A percentile compares a stretch with the other conserved stretches of the same genome.
Conservation (phyloP, 2,888 invertebrate genomes). For the Barypeithes pellucidus region DNA sequence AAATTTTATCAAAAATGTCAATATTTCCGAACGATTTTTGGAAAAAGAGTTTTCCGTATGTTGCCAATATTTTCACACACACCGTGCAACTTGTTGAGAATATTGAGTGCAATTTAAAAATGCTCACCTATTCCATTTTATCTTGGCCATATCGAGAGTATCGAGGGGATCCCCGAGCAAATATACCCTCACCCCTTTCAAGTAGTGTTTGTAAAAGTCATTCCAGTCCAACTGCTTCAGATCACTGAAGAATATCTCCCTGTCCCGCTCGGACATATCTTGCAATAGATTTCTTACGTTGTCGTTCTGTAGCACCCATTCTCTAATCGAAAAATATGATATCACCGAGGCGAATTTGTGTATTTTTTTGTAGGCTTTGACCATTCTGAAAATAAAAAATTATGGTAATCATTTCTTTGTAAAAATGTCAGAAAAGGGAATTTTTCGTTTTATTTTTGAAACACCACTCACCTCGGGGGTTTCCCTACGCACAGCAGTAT, state of each 20-base stretch:
- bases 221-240: slow-evolving; percentile 84
- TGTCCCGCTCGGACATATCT: slow-evolving; percentile 71
- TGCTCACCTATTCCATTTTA: slow-evolving; percentile 60
- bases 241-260: slow-evolving; percentile 82
- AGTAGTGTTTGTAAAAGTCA: slow-evolving; percentile 79
- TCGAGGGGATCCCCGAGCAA: slow-evolving; percentile 85
- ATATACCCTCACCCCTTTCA: slow-evolving; percentile 83
- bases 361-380: slow-evolving; percentile 85
- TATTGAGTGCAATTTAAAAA: too few relatives aligned
- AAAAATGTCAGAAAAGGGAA: too few relatives aligned
- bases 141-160: slow-evolving; percentile 76
- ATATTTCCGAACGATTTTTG: too few relatives aligned
- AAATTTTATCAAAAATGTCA: slow-evolving; percentile 9
- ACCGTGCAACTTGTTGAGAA: too few relatives aligned
- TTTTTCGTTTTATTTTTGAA: slow-evolving; percentile 3
- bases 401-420: too few relatives aligned
- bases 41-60: too few relatives aligned
- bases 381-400: slow-evolving; percentile 70
- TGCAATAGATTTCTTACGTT: slow-evolving; percentile 76
- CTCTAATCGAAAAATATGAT: slow-evolving; percentile 82
- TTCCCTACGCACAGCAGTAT: slow-evolving; percentile 74
- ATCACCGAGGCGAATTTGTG: slow-evolving; percentile 84
- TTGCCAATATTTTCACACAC: too few relatives aligned
- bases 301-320: slow-evolving; percentile 80
- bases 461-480: slow-evolving; percentile 72